These are phyloP conservation scores for Orientallactaga bullata DNA, from an alignment of 2,113 vertebrate genomes.

Conservation along the genomic window DNA sequence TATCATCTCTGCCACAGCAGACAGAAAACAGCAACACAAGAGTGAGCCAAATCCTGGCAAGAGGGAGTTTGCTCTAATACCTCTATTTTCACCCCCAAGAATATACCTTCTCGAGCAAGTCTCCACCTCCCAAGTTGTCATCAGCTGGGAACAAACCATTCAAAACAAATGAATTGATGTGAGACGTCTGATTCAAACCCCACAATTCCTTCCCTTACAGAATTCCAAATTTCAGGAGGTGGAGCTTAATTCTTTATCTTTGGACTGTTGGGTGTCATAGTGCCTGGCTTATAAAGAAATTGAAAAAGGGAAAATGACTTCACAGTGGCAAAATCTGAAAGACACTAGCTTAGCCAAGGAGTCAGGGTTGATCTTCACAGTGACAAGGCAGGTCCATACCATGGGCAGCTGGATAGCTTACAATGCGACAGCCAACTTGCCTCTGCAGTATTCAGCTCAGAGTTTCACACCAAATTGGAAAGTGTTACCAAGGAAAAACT, in stretches of 20 bases:
- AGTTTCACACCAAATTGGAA: not conserved
- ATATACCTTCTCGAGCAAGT: too few species aligned
- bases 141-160: too few species aligned
- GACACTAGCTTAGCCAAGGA: not conserved
- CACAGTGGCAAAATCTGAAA: not conserved
- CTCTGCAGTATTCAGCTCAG: not conserved
- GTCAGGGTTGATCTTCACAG: not conserved
- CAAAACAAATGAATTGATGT: too few species aligned
- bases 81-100: too few species aligned
- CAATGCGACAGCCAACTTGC: not conserved
- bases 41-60: too few species aligned
- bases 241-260: not conserved
- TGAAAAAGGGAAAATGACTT: not conserved
- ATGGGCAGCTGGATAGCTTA: not conserved
- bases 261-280: not conserved
- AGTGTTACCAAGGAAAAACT: not conserved
- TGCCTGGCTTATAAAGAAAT: not conserved
- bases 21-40: too few species aligned
- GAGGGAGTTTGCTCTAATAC: too few species aligned
- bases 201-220: not conserved
- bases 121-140: too few species aligned
- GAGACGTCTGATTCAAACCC: too few species aligned
- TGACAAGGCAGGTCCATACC: not conserved
- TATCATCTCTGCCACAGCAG: too few species aligned
- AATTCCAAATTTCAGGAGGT: not conserved